A percentile compares a stretch with the other conserved stretches of the same genome.
Conservation (phyloP, 2,888 invertebrate genomes). For the Lochmaea capreae region DNA sequence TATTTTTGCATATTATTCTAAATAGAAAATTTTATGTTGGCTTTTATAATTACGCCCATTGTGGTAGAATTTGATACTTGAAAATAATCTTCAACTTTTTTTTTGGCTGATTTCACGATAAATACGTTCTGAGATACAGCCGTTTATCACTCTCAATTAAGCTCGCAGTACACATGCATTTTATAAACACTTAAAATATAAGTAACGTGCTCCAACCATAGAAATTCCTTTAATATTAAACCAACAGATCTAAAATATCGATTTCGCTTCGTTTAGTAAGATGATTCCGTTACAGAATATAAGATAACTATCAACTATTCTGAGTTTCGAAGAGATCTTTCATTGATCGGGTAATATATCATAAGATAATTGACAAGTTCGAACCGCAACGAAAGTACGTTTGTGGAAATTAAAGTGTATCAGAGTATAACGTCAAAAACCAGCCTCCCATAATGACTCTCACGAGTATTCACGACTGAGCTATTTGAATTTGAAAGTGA, state of each 20-base stretch:
- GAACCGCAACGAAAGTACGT: constrained; percentile 25
- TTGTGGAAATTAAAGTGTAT: constrained; percentile 33
- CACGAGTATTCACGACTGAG: constrained; percentile 25
- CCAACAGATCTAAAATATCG: background rate
- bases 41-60: no score
- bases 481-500: constrained; percentile 34
- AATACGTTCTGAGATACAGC: no score
- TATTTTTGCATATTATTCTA: no score
- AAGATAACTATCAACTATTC: background rate
- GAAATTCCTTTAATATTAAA: background rate
- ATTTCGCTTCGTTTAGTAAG: background rate
- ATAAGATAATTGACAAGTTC: constrained; percentile 25
- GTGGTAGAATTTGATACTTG: no score
- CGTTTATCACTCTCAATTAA: no score
- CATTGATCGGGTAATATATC: constrained; percentile 7
- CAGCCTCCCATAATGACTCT: constrained; percentile 23
- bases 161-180: no score
- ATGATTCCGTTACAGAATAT: no score
- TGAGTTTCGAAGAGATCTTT: background rate
- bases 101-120: no score
- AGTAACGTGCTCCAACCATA: no score
- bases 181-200: no score
- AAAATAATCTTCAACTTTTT: no score
- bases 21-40: no score
- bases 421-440: constrained; percentile 31